Percentiles rank a stretch among this genome's conserved stretches.
Evolutionary conservation across 2,888 invertebrate genomes (phyloP).

Genomic region (Sericinus montela): DNA sequence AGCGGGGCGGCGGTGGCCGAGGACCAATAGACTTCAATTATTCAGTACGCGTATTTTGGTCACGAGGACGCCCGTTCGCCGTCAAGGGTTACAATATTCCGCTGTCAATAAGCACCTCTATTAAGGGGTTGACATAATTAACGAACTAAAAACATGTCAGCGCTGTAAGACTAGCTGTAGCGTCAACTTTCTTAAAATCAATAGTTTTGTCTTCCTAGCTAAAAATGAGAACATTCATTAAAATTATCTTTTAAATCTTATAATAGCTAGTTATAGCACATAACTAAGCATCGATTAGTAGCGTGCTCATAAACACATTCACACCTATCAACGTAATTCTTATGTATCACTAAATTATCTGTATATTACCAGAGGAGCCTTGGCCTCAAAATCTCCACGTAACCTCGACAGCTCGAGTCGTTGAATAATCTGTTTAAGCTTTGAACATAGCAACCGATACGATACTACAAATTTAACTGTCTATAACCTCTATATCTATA

Average conservation of each 20-base stretch:
- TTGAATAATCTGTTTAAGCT: conserved; percentile 60
- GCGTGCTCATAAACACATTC: too few species aligned
- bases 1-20: conserved; percentile 34
- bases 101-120: conserved; percentile 33
- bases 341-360: conserved; percentile 48
- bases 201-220: neutral
- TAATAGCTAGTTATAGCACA: too few species aligned
- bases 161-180: neutral
- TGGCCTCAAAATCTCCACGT: conserved; percentile 65
- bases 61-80: conserved; percentile 55
- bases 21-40: conserved; percentile 54
- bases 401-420: conserved; percentile 58
- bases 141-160: conserved; percentile 35
- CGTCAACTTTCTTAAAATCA: neutral
- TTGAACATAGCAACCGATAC: conserved; percentile 62
- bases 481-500: too few species aligned
- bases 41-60: conserved; percentile 72
- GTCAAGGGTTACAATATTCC: conserved; percentile 26
- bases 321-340: too few species aligned
- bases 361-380: conserved; percentile 65
- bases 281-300: too few species aligned
- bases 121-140: conserved; percentile 55
- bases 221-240: too few species aligned
- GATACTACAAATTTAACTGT: conserved; percentile 23
- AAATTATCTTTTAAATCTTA: too few species aligned